Base-by-base conservation (phyloP, 2,113 vertebrate genomes). In the Amblyornis subalaris region DNA sequence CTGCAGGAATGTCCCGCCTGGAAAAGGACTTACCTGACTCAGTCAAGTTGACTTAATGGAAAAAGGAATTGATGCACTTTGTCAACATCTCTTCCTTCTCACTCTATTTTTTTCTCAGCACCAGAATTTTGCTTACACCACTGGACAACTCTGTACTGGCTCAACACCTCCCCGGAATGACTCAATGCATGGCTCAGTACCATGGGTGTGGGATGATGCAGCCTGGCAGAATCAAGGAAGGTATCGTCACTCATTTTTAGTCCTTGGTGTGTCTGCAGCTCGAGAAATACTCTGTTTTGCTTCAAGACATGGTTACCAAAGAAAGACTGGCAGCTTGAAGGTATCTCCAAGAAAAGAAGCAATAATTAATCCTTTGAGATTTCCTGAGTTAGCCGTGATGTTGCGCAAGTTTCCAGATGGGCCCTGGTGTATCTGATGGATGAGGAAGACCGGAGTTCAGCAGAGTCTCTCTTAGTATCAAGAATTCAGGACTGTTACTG, bases 321-420 rank as follows among this genome's bases (percentile, higher is more conserved):
- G 80, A 48, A 42, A 29, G 36, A 45, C 11, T 12, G 8, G 31
- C 38, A 77, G 26, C 36, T 65, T 48, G 14, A 60, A 62, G 35
- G 21, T 33, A 1, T 36, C 20, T 53, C 4, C 29, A 71, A 48
- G 40, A 75, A 62, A 12, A 50, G 5, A 10, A 85, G 22, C 8
- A 65, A 73, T 80, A 81, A 11, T 14, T 24, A 42, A 33, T 62
- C 25, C 11, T 17, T 50, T 67, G 11, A 77, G 3, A 47, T 69
- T 3, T 67, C n/a, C 21, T 38, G 73, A 8, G 2, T 40, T 2
- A 66, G n/a, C 5, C 7, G 15, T 1, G 2, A 24, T 24, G 3
- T 13, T 65, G 16, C 8, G 10, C 9, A 16, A 9, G 31, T 45
- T 67, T 69, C 16, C 10, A 12, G 25, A 14, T 10, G 5, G 7